Percentiles rank a stretch among this genome's conserved stretches.
phyloP scores from a whole-genome alignment of 1,140 invertebrate genomes.

The Drosophila leontia region DNA sequence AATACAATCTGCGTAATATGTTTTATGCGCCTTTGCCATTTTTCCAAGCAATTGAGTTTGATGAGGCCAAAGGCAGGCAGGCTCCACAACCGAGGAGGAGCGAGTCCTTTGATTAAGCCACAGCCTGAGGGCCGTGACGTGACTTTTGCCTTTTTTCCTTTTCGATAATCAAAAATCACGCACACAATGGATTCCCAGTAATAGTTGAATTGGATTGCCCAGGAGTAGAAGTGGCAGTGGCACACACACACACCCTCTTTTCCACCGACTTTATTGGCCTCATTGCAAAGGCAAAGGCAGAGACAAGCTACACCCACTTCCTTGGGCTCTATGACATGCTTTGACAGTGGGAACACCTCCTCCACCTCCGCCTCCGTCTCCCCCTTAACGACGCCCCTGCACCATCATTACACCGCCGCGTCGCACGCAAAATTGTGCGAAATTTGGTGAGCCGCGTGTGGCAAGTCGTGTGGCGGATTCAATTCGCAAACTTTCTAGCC shows the following conservation, averaged over 20 bases:
- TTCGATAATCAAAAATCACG: conserved; percentile 72
- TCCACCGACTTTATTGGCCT: conserved; percentile 75
- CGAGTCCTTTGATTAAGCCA: conserved; percentile 57
- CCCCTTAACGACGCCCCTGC: conserved; percentile 6
- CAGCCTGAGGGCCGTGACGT: conserved; percentile 70
- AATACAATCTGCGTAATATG: conserved; percentile 83
- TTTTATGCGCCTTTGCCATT: conserved; percentile 78
- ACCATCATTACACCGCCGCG: conserved; percentile 79
- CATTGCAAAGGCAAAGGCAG: conserved; percentile 61
- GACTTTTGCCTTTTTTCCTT: conserved; percentile 54
- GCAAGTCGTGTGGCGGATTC: conserved; percentile 84
- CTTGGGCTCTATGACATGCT: conserved; percentile 72
- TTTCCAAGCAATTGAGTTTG: conserved; percentile 84
- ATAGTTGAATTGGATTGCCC: conserved; percentile 81
- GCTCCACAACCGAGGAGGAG: conserved; percentile 2
- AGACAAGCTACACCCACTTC: conserved; percentile 34
- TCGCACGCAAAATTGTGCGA: conserved; percentile 83
- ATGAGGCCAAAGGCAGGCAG: conserved; percentile 59
- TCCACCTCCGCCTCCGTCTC: neutral
- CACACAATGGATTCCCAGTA: conserved; percentile 71
- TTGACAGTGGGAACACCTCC: conserved; percentile 62
- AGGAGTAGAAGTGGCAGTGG: conserved; percentile 13
- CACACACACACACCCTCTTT: neutral
- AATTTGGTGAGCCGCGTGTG: conserved; percentile 84
- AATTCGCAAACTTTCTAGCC: conserved; percentile 82